phyloP scores from a whole-genome alignment of 2,113 vertebrate species.

The Ardeotis arabs region DNA sequence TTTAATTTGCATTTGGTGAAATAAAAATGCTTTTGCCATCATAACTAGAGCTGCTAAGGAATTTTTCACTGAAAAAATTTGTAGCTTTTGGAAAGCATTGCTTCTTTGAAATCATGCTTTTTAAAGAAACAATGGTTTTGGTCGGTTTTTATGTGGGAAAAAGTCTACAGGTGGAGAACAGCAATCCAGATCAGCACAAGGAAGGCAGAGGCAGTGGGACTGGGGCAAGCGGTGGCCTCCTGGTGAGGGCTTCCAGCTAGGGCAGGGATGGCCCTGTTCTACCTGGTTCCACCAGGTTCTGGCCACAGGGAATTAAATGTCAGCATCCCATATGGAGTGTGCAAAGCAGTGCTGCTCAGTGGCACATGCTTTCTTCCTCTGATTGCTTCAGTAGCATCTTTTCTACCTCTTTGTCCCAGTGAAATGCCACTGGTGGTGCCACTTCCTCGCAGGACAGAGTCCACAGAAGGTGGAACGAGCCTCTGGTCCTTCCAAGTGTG shows the following conservation, averaged over 20 bases:
- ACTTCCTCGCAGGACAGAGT: background rate
- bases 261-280: background rate
- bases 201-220: background rate
- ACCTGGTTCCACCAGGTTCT: background rate
- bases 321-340: background rate
- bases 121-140: background rate
- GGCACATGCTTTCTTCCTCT: background rate
- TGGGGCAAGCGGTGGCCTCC: fast-evolving
- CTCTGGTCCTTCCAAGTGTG: background rate
- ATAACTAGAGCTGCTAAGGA: background rate
- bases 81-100: background rate
- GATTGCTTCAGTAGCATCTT: background rate
- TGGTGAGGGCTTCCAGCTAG: background rate
- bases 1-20: background rate
- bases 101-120: background rate
- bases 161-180: background rate
- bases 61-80: background rate
- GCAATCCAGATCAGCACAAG: background rate
- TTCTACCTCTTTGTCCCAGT: background rate
- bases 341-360: background rate
- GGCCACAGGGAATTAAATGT: background rate
- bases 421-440: background rate
- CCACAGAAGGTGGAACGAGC: background rate
- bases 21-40: background rate
- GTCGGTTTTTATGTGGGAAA: background rate